Evolutionary conservation across 2,888 invertebrate genomes (phyloP).

Genomic region (Sycophila texana): DNA sequence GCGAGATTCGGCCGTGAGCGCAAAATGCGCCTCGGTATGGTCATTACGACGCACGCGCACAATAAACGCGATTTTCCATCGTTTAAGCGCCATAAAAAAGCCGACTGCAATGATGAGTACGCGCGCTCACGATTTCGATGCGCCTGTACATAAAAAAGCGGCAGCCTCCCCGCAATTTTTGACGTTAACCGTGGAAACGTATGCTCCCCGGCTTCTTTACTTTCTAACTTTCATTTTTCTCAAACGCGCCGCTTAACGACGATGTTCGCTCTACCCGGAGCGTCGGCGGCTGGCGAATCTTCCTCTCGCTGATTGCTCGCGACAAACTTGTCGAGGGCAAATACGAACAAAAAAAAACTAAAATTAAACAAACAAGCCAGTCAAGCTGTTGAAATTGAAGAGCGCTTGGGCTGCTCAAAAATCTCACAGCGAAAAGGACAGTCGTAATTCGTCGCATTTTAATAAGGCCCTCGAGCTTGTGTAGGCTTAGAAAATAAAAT

Average conservation of each 20-base stretch:
- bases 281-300: background rate
- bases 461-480: no score
- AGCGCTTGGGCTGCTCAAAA: no score
- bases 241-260: background rate
- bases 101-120: background rate
- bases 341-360: background rate
- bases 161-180: background rate
- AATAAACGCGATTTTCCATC: background rate
- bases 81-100: background rate
- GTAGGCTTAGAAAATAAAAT: no score
- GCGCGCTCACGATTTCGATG: background rate
- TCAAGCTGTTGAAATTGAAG: no score
- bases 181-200: background rate
- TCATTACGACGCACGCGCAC: background rate
- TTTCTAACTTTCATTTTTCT: conserved; percentile 7
- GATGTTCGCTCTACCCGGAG: background rate
- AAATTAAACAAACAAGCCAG: background rate
- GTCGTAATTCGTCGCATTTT: no score
- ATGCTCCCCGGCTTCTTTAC: background rate
- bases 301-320: background rate
- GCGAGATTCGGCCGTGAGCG: background rate
- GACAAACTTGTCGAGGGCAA: background rate
- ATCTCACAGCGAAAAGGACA: no score
- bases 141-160: background rate
- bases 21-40: background rate